These are phyloP conservation scores for Eupleurogrammus muticus DNA, from an alignment of 2,797 vertebrate genomes.

Conservation along the genomic window DNA sequence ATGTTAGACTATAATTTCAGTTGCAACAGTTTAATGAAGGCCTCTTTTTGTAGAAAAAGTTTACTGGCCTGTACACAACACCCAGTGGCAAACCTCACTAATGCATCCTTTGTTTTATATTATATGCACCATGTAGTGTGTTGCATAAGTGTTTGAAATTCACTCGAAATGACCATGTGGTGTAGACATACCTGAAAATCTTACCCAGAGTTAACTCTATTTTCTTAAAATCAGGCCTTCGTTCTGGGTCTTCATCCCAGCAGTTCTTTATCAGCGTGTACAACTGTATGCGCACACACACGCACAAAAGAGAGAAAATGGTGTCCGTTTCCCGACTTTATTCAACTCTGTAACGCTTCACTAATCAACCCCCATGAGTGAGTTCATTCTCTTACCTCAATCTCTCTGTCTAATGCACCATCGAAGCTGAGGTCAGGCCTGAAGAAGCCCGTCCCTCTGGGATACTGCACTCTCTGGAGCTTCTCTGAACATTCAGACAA, in stretches of 20 bases:
- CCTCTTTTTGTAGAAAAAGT: no score
- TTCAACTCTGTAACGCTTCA: background rate
- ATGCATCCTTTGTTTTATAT: background rate
- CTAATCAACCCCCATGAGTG: background rate
- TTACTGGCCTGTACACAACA: no score
- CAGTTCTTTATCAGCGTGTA: conserved; percentile 91
- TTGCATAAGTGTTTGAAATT: background rate
- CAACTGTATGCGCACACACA: conserved; percentile 77
- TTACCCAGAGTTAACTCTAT: conserved; percentile 91
- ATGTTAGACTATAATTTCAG: background rate
- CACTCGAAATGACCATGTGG: background rate
- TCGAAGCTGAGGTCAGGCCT: conserved; percentile 92
- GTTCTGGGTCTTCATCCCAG: conserved; percentile 99
- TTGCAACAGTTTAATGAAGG: background rate
- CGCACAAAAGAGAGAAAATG: background rate
- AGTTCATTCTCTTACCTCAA: conserved; percentile 85
- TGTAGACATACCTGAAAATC: conserved; percentile 90
- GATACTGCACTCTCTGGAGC: conserved; percentile 87
- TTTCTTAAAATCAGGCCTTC: conserved; percentile 95
- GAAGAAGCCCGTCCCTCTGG: conserved; percentile 75
- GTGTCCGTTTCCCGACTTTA: background rate
- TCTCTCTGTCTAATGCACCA: conserved; percentile 85
- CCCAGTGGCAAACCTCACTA: no score
- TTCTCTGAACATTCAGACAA: conserved; percentile 84
- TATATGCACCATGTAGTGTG: background rate